Base-by-base conservation (phyloP, 64 coral and sea anemone genomes). In the Montipora efflorescens region DNA sequence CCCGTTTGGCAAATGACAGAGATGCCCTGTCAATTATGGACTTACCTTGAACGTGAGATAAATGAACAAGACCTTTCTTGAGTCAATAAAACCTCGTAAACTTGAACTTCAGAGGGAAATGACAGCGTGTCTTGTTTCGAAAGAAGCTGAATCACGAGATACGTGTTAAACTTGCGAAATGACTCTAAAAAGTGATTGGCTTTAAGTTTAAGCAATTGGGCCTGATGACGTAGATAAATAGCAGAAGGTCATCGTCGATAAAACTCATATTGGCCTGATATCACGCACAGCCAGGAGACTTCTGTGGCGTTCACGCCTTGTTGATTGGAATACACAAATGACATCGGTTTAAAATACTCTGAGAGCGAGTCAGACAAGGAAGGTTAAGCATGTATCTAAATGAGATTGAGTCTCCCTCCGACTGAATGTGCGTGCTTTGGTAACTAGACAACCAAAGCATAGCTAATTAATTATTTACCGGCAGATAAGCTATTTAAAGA, bases 381-480 rank as follows among this genome's bases (percentile, higher is more conserved):
- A 72, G 43, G 48, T 47, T 18, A 71, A n/a, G 47, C 9, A 86
- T 84, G 59, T 36, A 67, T 7, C 36, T 47, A n/a, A 47, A 69
- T 68, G 9, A 11, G 44, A 86, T 71, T 8, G 19, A 70, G 7
- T 49, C 71, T 86, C 4, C 5, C 82, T 23, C 61, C 1, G 12
- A 18, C 59, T 43, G 47, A 22, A 49, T 49, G 76, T 78, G 76
- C 76, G 76, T 78, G 76, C 46, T 78, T 78, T 48, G 16, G 18
- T 50, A 11, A 36, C 45, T 5, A 50, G 46, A 78, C 47, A 78
- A 49, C 18, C 47, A 78, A 18, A 49, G 76, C 47, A 47, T 47
- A 8, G 49, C 3, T 48, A 78, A 48, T 78, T 16, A 86, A 71
- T 86, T 70, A 86, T 86, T 51, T 59, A 86, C 15, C 12, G 13